Base-by-base conservation (phyloP, 2,888 invertebrate species). In the Lucinisca nassula region DNA sequence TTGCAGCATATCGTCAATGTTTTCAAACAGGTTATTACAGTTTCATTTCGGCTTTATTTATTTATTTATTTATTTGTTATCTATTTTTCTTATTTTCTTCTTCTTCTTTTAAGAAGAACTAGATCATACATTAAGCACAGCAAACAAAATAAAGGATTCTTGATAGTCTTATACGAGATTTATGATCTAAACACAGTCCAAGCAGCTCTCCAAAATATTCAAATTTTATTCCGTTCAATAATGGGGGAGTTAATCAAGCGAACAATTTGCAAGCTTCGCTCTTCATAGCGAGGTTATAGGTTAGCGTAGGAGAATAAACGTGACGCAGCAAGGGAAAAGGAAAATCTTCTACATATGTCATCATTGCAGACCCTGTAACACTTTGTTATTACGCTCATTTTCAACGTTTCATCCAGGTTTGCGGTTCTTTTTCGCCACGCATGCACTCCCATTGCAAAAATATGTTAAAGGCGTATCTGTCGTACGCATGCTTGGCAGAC, bases 151-250 rank as follows among this genome's bases (percentile, higher is more conserved):
- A 45, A n/a, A n/a, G n/a, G n/a, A n/a, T n/a, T 55, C 21, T 17
- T n/a, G 21, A 17, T 30, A 32, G 67, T 67, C 67, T 35, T 35
- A 67, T 67, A 35, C 10, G 67, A 35, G 67, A 67, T 67, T 67
- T 67, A 67, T 67, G 67, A 2, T 67, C 8, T 67, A 67, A 67
- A 35, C 35, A 30, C 67, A 6, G 35, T 35, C 1, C 67, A 14
- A 35, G 35, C 67, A 17, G 67, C 35, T 67, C 21, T 67, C 35
- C 21, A 85, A 84, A 77, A 82, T 84, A 88, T 88, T 88, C 88
- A 88, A 88, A 88, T 88, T 67, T 58, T 88, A 88, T 88, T 88
- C 88, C 76, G 72, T 55, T 78, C 82, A 77, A 76, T 85, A 88
- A 88, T 88, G 79, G 82, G 8, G 30, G 12, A 51, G 17, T 61